These are phyloP conservation scores for Drosophila monieri DNA, from an alignment of 2,888 invertebrate species.

Conservation along the genomic window DNA sequence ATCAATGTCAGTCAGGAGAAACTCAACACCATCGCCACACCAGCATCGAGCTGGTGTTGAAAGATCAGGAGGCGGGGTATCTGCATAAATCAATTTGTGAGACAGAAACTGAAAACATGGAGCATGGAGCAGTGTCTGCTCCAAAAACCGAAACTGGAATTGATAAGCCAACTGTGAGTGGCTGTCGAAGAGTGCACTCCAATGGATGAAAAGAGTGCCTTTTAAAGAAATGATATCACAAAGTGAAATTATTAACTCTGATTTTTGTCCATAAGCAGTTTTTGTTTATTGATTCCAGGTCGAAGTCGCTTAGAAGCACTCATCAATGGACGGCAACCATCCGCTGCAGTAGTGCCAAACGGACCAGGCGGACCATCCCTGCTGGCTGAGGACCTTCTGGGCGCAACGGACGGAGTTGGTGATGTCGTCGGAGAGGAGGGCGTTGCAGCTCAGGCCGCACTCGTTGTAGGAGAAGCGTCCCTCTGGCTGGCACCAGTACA, in stretches of 20 bases:
- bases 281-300: slow-evolving; percentile 13
- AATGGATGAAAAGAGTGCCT: slow-evolving; percentile 14
- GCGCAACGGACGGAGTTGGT: slow-evolving; percentile 72
- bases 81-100: slow-evolving; percentile 71
- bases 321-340: slow-evolving; percentile 65
- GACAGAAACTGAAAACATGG: slow-evolving; percentile 59
- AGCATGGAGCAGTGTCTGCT: slow-evolving; percentile 41
- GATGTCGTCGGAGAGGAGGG: slow-evolving; percentile 75
- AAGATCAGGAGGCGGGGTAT: slow-evolving; percentile 52
- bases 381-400: slow-evolving; percentile 67
- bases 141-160: slow-evolving; percentile 42
- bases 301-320: slow-evolving; percentile 70
- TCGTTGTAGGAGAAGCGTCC: slow-evolving; percentile 63
- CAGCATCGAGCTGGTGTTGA: slow-evolving; percentile 41
- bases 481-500: slow-evolving; percentile 76
- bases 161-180: slow-evolving; percentile 39
- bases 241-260: neutral
- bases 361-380: slow-evolving; percentile 81
- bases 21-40: slow-evolving; percentile 24
- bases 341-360: slow-evolving; percentile 73
- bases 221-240: neutral
- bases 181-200: slow-evolving; percentile 38
- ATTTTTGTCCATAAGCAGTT: neutral
- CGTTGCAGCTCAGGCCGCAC: slow-evolving; percentile 67
- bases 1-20: slow-evolving; percentile 44